Conservation (phyloP, 1,140 invertebrate genomes). For the Drosophila prosaltans region DNA sequence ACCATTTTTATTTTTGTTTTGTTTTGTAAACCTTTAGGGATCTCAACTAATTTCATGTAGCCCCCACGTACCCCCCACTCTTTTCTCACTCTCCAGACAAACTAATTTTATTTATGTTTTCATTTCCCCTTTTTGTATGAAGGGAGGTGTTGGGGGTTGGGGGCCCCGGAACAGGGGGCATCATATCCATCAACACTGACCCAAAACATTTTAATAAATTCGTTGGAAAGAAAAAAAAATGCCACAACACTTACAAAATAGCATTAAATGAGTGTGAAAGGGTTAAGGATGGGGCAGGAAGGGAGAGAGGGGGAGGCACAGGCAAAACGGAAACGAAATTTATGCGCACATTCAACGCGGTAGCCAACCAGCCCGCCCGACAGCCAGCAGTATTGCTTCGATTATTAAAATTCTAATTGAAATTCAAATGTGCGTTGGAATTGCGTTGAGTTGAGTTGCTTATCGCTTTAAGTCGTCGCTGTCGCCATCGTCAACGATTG, state of each 20-base stretch:
- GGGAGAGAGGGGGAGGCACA: not conserved
- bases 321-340: conserved; percentile 62
- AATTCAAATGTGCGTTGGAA: conserved; percentile 74
- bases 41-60: conserved; percentile 68
- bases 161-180: conserved; percentile 25
- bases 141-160: too few species aligned
- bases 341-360: conserved; percentile 65
- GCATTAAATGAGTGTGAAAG: conserved; percentile 49
- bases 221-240: conserved; percentile 7
- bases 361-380: not conserved
- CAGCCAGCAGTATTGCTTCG: conserved; percentile 44
- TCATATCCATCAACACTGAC: conserved; percentile 55
- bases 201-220: conserved; percentile 72
- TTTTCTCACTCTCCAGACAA: not conserved
- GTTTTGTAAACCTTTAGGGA: conserved; percentile 54
- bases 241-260: conserved; percentile 55
- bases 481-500: conserved; percentile 51
- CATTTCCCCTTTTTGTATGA: conserved; percentile 35
- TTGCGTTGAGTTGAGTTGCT: conserved; percentile 59
- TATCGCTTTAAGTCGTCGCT: conserved; percentile 60
- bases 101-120: conserved; percentile 76
- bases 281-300: not conserved
- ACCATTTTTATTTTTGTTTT: conserved; percentile 13
- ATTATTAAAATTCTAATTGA: conserved; percentile 82
- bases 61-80: not conserved